phyloP scores from a whole-genome alignment of 2,113 vertebrate genomes.

The Gallinago undulata region DNA sequence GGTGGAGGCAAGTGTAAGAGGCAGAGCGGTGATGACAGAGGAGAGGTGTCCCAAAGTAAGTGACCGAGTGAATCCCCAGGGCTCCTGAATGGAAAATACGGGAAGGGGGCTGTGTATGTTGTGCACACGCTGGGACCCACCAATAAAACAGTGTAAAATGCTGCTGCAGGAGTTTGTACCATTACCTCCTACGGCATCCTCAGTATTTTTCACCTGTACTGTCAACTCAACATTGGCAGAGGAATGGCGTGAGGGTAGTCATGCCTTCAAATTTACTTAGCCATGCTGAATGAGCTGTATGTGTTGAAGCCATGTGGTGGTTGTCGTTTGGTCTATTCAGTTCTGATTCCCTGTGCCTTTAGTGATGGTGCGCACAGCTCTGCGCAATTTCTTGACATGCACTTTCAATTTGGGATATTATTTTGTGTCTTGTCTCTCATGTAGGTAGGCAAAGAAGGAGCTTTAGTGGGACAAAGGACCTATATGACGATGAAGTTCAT shows the following conservation, averaged over 20 bases:
- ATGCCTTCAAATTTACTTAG: background rate
- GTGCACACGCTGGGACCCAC: background rate
- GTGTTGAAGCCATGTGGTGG: background rate
- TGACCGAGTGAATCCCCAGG: background rate
- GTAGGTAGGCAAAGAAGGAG: background rate
- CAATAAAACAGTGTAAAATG: background rate
- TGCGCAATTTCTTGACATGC: fast-evolving
- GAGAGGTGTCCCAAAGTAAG: slow-evolving; percentile 65
- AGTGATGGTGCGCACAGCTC: background rate
- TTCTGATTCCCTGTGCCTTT: background rate
- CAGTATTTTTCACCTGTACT: background rate
- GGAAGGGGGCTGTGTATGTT: background rate
- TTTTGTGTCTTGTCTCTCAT: background rate
- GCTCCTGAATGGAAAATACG: background rate
- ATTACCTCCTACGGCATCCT: fast-evolving
- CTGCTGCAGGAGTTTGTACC: background rate
- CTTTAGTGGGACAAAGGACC: background rate
- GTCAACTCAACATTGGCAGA: background rate
- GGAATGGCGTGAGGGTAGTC: background rate
- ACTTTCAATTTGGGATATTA: background rate
- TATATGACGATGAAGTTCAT: background rate
- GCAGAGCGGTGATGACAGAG: slow-evolving; percentile 39
- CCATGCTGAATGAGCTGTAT: background rate
- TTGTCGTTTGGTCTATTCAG: fast-evolving
- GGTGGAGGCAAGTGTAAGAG: background rate